Evolutionary conservation across 2,797 vertebrate species (phyloP), one percentile per base, ranked within the genome.

Genomic region (Catostomus latipinnis): DNA sequence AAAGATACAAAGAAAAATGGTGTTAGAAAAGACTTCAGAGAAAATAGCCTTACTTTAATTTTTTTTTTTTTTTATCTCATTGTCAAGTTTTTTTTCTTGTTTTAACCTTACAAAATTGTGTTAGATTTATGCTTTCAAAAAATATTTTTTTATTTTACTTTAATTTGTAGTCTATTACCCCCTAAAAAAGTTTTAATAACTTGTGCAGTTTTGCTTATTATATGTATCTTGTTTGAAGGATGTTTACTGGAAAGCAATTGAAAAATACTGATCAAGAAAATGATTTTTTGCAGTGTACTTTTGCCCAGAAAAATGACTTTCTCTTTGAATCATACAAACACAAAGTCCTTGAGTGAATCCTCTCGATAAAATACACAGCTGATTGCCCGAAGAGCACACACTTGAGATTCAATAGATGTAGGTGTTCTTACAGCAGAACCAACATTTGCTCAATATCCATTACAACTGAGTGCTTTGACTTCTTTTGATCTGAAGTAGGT

Each of bases 361-460:
- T 58, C 53, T 71, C 66, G 74, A 84, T 81, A 80, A 57, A 73
- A 14, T 56, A 56, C 83, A 80, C 83, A 74, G 80, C 71, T 76
- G 70, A 74, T 76, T 60, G 63, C 71, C 65, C 60, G 18, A 52
- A 71, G 81, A 71, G 69, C 56, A 4, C 69, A 10, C 79, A 82
- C 85, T 80, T 74, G 77, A 84, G 74, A 78, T 79, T 76, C 71
- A 76, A 81, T 83, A 84, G 82, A 84, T 86, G 83, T 78, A 61
- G 85, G 76, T 83, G 74, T 82, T 83, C 81, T 81, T 80, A 74
- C 82, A 78, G 71, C 68, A 12, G 63, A 57, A 77, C 61, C 83
- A 74, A 78, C 83, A 67, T 76, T 84, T 86, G 74, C 83, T 71
- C 82, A 74, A 85, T 85, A 85, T 87, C 86, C 78, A 84, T 85